Evolutionary conservation across 2,797 vertebrate genomes (phyloP).

Genomic region (Ctenopoma kingsleyae): DNA sequence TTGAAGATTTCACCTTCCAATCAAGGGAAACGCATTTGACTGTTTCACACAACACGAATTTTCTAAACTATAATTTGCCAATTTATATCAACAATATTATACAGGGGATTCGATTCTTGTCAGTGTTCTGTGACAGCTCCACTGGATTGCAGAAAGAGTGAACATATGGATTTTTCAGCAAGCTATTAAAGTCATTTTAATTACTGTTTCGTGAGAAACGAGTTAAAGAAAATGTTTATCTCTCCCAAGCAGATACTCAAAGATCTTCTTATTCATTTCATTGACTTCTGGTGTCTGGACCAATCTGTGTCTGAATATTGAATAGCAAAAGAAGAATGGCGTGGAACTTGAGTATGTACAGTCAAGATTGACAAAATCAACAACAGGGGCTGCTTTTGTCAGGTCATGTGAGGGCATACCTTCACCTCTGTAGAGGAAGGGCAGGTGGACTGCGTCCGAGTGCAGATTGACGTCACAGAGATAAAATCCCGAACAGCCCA

Average conservation of each 20-base stretch:
- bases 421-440: neutral
- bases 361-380: neutral
- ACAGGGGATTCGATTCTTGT: constrained; percentile 9
- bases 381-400: neutral
- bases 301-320: constrained; percentile 32
- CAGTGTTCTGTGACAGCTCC: constrained; percentile 25
- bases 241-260: constrained; percentile 32
- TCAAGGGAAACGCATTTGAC: neutral
- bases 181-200: constrained; percentile 51
- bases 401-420: neutral
- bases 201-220: constrained; percentile 35
- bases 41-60: constrained; percentile 21
- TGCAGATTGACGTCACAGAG: constrained; percentile 41
- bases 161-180: constrained; percentile 49
- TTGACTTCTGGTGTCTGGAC: constrained; percentile 37
- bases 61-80: constrained; percentile 14
- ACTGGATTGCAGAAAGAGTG: constrained; percentile 16
- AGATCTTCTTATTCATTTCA: constrained; percentile 49
- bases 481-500: constrained; percentile 35
- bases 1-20: constrained; percentile 1
- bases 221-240: constrained; percentile 56
- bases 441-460: neutral
- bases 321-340: constrained; percentile 16
- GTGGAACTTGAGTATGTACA: neutral
- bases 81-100: constrained; percentile 26